Evolutionary conservation across 1,140 invertebrate species (phyloP).

Genomic region (Pachyrhynchus sulphureomaculatus): DNA sequence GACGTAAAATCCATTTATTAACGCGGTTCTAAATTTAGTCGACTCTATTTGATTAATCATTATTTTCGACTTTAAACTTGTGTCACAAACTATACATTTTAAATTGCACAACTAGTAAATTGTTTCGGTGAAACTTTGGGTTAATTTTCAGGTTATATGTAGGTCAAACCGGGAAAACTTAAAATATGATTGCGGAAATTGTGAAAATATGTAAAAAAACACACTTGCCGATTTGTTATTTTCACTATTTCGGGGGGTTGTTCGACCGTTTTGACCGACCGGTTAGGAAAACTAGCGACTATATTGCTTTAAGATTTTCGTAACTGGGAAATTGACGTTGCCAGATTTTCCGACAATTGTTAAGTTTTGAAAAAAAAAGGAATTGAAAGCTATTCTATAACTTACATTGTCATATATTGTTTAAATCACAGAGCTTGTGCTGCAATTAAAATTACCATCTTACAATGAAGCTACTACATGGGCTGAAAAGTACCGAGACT

Average conservation of each 20-base stretch:
- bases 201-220: neutral
- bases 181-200: constrained; percentile 6
- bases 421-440: too few species aligned
- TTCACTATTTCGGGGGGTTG: neutral
- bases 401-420: neutral
- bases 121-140: neutral
- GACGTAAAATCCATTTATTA: too few species aligned
- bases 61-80: constrained; percentile 1
- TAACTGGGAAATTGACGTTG: constrained; percentile 15
- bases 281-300: constrained; percentile 27
- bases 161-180: constrained; percentile 17
- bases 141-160: constrained; percentile 23
- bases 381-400: neutral
- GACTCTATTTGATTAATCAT: neutral
- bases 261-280: constrained; percentile 10
- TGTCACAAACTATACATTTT: neutral
- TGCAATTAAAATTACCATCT: too few species aligned
- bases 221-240: constrained; percentile 14
- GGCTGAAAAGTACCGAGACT: too few species aligned
- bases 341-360: neutral
- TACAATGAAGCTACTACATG: too few species aligned
- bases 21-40: constrained; percentile 16
- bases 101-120: neutral
- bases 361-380: neutral
- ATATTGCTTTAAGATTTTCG: constrained; percentile 19